A percentile compares a stretch with the other conserved stretches of the same genome.
Evolutionary conservation across 2,888 invertebrate genomes (phyloP).

Genomic region (Folsomia candida): DNA sequence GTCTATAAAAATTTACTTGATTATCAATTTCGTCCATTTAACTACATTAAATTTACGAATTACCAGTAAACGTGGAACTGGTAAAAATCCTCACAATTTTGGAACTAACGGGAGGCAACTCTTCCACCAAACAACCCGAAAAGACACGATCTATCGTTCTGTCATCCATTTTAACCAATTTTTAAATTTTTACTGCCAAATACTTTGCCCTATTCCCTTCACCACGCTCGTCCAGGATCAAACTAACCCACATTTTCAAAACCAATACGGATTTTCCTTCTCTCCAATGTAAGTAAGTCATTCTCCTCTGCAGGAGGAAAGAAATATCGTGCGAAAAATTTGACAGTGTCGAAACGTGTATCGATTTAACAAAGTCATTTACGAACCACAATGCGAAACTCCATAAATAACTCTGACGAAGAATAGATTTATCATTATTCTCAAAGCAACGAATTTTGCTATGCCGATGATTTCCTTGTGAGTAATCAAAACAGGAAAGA

Average conservation of each 20-base stretch:
- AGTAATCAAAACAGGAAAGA: no score
- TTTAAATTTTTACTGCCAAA: neutral
- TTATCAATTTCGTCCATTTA: neutral
- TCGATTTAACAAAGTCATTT: neutral
- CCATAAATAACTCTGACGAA: no score
- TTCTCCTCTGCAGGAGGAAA: neutral
- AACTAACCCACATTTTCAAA: neutral
- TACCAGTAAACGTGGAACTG: slow-evolving; percentile 97
- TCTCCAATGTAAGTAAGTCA: neutral
- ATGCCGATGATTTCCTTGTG: no score
- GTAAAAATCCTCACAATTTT: slow-evolving; percentile 98
- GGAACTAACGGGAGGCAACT: slow-evolving; percentile 90
- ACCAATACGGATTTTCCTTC: no score
- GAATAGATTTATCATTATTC: no score
- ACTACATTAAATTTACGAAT: slow-evolving; percentile 43
- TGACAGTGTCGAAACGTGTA: neutral
- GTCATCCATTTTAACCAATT: slow-evolving; percentile 70
- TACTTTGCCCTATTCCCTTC: neutral
- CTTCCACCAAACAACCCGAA: slow-evolving; percentile 80
- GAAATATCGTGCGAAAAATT: neutral
- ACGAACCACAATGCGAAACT: neutral
- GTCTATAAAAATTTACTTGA: slow-evolving; percentile 61
- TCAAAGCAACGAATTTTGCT: no score
- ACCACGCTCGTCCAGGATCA: neutral
- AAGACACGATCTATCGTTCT: slow-evolving; percentile 86